Percentiles rank a stretch among this genome's conserved stretches.
Evolutionary conservation across 2,888 invertebrate genomes (phyloP).

Genomic region (Platycheirus albimanus): DNA sequence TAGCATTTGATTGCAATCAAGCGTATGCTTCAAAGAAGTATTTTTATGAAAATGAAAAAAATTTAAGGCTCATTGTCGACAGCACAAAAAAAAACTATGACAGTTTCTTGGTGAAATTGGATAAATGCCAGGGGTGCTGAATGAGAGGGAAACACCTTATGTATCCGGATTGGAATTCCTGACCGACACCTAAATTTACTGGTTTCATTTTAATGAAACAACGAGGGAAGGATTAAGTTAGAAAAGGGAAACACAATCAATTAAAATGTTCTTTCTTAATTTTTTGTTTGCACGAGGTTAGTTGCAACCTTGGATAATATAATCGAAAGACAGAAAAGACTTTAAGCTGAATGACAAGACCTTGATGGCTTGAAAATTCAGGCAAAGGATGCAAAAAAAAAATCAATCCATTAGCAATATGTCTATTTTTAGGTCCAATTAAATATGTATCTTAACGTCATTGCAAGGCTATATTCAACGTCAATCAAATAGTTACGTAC

Average conservation of each 20-base stretch:
- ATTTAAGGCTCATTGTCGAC: background rate
- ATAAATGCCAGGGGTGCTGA: slow-evolving; percentile 24
- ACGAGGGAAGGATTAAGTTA: slow-evolving; percentile 16
- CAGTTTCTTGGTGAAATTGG: slow-evolving; percentile 38
- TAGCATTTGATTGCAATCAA: slow-evolving; percentile 68
- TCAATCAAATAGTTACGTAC: no score
- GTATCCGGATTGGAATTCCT: slow-evolving; percentile 42
- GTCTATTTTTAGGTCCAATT: no score
- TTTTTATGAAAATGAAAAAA: slow-evolving; percentile 13
- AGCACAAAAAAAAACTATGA: slow-evolving; percentile 6
- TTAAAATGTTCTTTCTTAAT: no score
- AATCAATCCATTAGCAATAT: no score
- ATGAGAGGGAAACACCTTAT: slow-evolving; percentile 13
- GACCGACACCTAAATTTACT: slow-evolving; percentile 61
- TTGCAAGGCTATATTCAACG: no score
- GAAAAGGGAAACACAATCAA: no score
- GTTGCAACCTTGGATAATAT: no score
- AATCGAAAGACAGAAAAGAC: no score
- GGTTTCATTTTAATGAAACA: slow-evolving; percentile 45
- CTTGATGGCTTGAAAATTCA: no score
- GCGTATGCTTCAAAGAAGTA: slow-evolving; percentile 2
- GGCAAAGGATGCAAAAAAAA: no score
- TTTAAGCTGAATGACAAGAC: no score
- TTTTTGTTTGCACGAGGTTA: background rate
- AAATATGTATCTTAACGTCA: no score